Percentiles rank a stretch among this genome's conserved stretches.
These are phyloP conservation scores for Nematostella vectensis DNA, from an alignment of 92 coral and sea anemone species.

Conservation along the genomic window DNA sequence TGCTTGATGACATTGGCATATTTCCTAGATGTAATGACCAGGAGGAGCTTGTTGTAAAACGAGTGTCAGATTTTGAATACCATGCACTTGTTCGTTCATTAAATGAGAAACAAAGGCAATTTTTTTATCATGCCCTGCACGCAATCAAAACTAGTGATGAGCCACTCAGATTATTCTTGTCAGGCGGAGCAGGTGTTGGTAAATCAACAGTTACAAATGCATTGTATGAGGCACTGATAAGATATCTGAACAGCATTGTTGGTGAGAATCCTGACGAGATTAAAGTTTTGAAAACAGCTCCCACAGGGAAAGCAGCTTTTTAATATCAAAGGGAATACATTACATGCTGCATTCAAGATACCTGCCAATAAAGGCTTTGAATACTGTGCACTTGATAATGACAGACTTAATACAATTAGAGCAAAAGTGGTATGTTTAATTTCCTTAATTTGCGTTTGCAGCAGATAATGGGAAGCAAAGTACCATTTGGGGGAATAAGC, in stretches of 20 bases:
- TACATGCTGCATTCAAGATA: too few species aligned
- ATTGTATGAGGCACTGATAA: constrained; percentile 47
- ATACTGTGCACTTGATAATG: too few species aligned
- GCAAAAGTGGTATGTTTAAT: constrained; percentile 18
- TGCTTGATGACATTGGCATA: constrained; percentile 46
- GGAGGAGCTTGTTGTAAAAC: constrained; percentile 22
- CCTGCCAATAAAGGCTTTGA: too few species aligned
- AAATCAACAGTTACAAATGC: constrained; percentile 55
- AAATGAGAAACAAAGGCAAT: too few species aligned
- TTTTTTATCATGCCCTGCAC: too few species aligned
- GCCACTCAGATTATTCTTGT: too few species aligned
- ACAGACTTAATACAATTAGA: constrained; percentile 30
- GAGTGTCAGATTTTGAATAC: constrained; percentile 22
- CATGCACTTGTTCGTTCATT: constrained; percentile 18
- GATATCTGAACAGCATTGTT: constrained; percentile 25
- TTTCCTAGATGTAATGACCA: constrained; percentile 26
- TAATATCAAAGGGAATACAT: constrained; percentile 37
- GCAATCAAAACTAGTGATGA: constrained; percentile 33
- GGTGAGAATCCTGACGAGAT: too few species aligned
- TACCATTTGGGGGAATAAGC: too few species aligned
- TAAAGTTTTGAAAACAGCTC: too few species aligned
- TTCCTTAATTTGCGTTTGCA: constrained; percentile 36
- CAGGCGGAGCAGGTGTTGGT: constrained; percentile 68
- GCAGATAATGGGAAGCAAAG: too few species aligned
- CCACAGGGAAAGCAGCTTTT: constrained; percentile 51